Evolutionary conservation across 2,797 vertebrate species (phyloP).

Genomic region (Catharus ustulatus): DNA sequence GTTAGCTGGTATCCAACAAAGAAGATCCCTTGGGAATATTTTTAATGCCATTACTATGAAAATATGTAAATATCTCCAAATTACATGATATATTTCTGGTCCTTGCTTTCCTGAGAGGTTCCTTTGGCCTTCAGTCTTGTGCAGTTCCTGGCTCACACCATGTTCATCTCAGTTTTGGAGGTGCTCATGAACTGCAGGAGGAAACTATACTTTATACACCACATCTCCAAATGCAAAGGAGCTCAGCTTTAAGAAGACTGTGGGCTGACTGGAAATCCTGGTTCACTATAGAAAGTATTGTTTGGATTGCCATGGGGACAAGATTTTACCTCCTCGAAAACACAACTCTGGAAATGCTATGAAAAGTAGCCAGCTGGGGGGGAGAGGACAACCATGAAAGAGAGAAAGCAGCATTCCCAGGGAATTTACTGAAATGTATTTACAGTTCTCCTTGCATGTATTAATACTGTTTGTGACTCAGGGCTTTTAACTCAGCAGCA

Average conservation of each 20-base stretch:
- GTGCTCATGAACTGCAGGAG: background rate
- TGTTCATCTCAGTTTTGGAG: background rate
- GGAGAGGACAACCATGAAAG: background rate
- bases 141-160: background rate
- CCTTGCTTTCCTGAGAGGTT: background rate
- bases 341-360: background rate
- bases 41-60: background rate
- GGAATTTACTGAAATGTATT: background rate
- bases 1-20: background rate
- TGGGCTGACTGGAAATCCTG: background rate
- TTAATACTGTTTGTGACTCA: background rate
- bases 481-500: background rate
- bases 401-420: background rate
- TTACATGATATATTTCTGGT: background rate
- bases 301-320: background rate
- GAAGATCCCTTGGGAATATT: background rate
- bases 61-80: background rate
- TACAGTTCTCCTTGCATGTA: background rate
- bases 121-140: background rate
- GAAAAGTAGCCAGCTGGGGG: background rate
- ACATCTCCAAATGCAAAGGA: background rate
- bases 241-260: background rate
- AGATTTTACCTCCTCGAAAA: background rate
- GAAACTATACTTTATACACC: background rate
- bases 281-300: background rate